A percentile compares a stretch with the other conserved stretches of the same genome.
Conservation (phyloP, 1,140 invertebrate genomes). For the Pantala flavescens region DNA sequence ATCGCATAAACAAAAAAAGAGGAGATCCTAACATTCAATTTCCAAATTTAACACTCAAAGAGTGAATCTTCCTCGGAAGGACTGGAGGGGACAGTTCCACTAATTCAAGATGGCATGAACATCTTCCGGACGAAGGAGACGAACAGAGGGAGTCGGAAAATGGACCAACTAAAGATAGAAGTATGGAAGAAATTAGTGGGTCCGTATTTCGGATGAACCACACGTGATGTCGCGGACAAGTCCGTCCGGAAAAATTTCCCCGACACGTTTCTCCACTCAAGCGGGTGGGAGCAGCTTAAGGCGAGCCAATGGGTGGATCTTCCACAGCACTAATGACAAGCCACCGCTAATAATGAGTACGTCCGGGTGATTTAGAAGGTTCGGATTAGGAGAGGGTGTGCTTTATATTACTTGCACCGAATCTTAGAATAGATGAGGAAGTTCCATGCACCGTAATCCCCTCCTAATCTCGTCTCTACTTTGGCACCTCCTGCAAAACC, state of each 20-base stretch:
- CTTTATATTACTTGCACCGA: too few relatives aligned
- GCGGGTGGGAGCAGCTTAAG: not conserved
- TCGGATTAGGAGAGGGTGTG: too few relatives aligned
- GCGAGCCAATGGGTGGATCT: not conserved
- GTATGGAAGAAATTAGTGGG: not conserved
- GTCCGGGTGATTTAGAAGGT: not conserved
- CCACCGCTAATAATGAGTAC: not conserved
- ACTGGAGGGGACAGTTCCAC: not conserved
- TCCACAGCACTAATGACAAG: not conserved
- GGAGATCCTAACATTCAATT: too few relatives aligned
- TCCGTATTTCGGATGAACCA: not conserved
- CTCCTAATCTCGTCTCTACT: too few relatives aligned
- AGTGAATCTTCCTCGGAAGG: not conserved
- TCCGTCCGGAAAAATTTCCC: not conserved
- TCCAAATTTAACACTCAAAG: too few relatives aligned
- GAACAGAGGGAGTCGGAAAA: not conserved
- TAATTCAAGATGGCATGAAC: not conserved
- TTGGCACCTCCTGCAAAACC: too few relatives aligned
- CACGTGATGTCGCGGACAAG: not conserved
- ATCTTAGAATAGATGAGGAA: too few relatives aligned
- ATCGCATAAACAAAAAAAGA: too few relatives aligned
- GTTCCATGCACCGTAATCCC: too few relatives aligned
- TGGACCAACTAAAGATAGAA: not conserved
- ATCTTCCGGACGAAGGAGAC: not conserved
- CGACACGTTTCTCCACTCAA: constrained; percentile 1